Percentiles rank a stretch among this genome's conserved stretches.
Conservation (phyloP, 2,113 vertebrate species). For the Sphaerodactylus townsendi region DNA sequence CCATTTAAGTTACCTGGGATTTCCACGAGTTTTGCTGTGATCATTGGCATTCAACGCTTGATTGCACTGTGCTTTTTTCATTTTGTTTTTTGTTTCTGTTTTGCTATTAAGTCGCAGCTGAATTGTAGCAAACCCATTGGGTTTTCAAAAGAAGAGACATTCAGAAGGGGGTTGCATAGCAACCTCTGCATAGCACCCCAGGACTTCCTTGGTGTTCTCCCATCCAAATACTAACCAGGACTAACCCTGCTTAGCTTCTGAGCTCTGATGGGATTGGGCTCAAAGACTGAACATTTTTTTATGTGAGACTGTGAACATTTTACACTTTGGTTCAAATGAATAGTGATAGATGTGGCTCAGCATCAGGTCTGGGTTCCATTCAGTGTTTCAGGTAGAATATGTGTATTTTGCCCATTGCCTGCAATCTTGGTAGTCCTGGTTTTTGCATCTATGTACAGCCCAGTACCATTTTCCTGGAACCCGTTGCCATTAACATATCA, state of each 20-base stretch:
- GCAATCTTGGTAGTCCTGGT: neutral
- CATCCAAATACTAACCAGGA: too few relatives aligned
- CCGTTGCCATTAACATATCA: neutral
- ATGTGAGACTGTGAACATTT: neutral
- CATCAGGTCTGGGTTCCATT: neutral
- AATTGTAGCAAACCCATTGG: too few relatives aligned
- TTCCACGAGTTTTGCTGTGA: slow-evolving; percentile 8
- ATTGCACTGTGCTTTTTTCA: neutral
- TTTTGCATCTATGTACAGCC: neutral
- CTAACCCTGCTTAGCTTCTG: too few relatives aligned
- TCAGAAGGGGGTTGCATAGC: too few relatives aligned
- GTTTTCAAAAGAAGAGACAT: too few relatives aligned
- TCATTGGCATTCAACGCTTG: neutral
- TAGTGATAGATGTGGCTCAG: neutral
- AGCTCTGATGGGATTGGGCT: too few relatives aligned
- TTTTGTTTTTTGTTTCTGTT: too few relatives aligned
- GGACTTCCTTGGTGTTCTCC: too few relatives aligned
- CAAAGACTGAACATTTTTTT: neutral
- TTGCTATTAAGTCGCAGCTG: too few relatives aligned
- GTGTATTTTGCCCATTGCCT: neutral
- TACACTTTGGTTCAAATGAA: neutral
- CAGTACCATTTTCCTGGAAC: neutral
- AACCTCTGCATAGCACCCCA: too few relatives aligned
- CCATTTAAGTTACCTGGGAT: slow-evolving; percentile 5
- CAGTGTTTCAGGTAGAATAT: neutral